Base-by-base conservation (phyloP, 2,113 vertebrate species). In the Cinclus mexicanus region DNA sequence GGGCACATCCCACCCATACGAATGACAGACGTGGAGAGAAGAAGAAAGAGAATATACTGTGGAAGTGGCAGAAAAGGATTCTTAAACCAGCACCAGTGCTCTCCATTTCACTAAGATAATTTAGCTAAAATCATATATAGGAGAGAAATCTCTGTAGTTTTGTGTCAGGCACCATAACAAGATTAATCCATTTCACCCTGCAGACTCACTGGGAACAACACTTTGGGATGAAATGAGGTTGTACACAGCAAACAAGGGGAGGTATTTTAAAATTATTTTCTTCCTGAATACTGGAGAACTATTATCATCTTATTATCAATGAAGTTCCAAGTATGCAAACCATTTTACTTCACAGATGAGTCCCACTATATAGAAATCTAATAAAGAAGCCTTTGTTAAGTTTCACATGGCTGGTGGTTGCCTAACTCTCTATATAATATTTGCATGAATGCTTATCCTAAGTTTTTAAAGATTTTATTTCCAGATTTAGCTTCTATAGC, bases 401-500 rank as follows among this genome's bases (percentile, higher is more conserved):
- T 75, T 70, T 69, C 15, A 4, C 17, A 1, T 0, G 2, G 12
- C 9, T 52, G 12, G 3, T 46, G 2, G 37, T 11, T 71, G 3
- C 4, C 6, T 35, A 55, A 26, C 4, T 39, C 37, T 47, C 25
- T 44, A 12, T 24, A 7, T n/a, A 20, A 35, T 25, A 42, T 35
- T 50, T 60, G 10, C 18, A 42, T 4, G 16, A 2, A 11, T 7
- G 2, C 1, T 75, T 35, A 61, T 26, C 69, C 12, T 57, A 52
- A 49, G 12, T 1, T 65, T 50, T 26, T 49, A 17, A 42, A 50
- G 11, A 22, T 28, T 68, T 74, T 56, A 17, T 60, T 68, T 72
- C 26, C 44, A 44, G 47, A 69, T 65, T 28, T 87, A 19, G 52
- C 5, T 65, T 69, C 42, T 71, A 0, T 23, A 29, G 14, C 15